Evolutionary conservation across 2,888 invertebrate species (phyloP).

Genomic region (Onthophagus sagittarius): DNA sequence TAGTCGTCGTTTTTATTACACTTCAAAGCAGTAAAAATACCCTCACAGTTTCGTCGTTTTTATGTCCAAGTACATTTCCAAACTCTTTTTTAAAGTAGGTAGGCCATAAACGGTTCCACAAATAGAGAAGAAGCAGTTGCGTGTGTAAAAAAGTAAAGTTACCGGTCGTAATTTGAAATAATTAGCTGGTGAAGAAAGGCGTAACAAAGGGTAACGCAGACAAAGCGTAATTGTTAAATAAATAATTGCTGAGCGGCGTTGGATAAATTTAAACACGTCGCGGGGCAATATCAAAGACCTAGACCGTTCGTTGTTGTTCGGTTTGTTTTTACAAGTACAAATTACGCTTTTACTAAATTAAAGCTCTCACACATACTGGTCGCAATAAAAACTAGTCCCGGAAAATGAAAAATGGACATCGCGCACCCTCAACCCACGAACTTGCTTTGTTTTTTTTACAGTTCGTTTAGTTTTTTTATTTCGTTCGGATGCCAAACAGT

Average conservation of each 20-base stretch:
- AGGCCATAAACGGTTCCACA: background rate
- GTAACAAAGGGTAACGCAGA: conserved; percentile 2
- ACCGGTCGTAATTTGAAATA: background rate
- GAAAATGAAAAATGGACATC: conserved; percentile 13
- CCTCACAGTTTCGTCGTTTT: background rate
- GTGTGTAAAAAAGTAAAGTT: background rate
- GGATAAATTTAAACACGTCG: conserved; percentile 8
- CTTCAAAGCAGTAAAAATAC: background rate
- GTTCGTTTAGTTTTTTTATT: conserved; percentile 3
- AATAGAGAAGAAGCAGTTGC: background rate
- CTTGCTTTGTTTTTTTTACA: background rate
- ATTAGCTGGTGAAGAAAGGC: background rate
- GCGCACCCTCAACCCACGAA: background rate
- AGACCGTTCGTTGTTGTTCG: background rate
- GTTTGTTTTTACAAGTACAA: conserved; percentile 3
- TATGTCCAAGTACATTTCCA: background rate
- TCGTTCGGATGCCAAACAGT: background rate
- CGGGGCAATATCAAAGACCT: background rate
- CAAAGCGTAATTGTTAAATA: conserved; percentile 5
- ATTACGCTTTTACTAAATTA: conserved; percentile 14
- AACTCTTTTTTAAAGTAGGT: background rate
- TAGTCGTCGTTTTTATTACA: background rate
- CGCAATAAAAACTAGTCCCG: conserved; percentile 4
- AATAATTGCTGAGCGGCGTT: conserved; percentile 1
- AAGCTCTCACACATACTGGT: background rate